Conservation (phyloP, 2,888 invertebrate genomes). For the Prenolepis imparis region DNA sequence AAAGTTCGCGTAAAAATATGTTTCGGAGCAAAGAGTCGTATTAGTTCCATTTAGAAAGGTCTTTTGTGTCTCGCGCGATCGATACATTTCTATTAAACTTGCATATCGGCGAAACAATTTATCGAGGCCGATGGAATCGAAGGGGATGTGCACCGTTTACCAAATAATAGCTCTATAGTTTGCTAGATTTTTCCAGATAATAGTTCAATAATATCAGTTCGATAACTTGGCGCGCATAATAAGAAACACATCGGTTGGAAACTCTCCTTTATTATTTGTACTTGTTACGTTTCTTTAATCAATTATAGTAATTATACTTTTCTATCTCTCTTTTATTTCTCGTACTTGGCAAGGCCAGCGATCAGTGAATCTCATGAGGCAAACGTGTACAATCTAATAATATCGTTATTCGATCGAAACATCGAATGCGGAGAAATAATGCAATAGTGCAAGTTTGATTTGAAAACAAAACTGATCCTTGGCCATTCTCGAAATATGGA, state of each 20-base stretch:
- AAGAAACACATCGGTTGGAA: slow-evolving; percentile 24
- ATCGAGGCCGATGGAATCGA: slow-evolving; percentile 26
- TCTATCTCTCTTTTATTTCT: neutral
- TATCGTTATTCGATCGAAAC: slow-evolving; percentile 28
- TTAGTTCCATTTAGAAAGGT: slow-evolving; percentile 30
- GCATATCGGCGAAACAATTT: slow-evolving; percentile 40
- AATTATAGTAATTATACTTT: slow-evolving; percentile 3
- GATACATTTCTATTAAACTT: slow-evolving; percentile 41
- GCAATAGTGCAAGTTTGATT: slow-evolving; percentile 9
- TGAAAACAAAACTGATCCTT: slow-evolving; percentile 63
- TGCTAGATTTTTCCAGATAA: too few relatives aligned
- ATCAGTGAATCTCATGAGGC: slow-evolving; percentile 28
- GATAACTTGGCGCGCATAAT: slow-evolving; percentile 12
- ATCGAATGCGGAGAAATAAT: slow-evolving; percentile 2
- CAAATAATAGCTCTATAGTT: slow-evolving; percentile 27
- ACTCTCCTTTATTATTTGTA: slow-evolving; percentile 40
- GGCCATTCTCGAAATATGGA: slow-evolving; percentile 69
- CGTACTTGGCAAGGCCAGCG: slow-evolving; percentile 28
- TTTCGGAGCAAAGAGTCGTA: neutral
- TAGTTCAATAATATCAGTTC: neutral
- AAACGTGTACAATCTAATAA: neutral
- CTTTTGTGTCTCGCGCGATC: slow-evolving; percentile 14
- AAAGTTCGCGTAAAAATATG: neutral
- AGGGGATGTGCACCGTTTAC: slow-evolving; percentile 3
- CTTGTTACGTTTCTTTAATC: slow-evolving; percentile 28